These are phyloP conservation scores for Nomada fabriciana DNA, from an alignment of 2,888 invertebrate species.

Conservation along the genomic window DNA sequence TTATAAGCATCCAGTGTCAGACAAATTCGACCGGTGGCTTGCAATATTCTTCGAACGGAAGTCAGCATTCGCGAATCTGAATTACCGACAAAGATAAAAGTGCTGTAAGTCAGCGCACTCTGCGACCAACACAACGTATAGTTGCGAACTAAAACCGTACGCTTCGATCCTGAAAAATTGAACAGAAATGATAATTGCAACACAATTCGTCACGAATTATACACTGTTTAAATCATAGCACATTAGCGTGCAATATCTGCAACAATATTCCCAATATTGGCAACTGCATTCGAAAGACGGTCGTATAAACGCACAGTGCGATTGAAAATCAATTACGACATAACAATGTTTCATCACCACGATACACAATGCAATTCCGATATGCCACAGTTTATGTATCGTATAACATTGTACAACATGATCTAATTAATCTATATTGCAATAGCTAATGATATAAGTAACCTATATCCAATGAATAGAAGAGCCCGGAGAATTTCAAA, in stretches of 20 bases:
- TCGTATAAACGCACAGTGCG: constrained; percentile 7
- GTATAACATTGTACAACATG: neutral
- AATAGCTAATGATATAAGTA: constrained; percentile 9
- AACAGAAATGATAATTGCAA: neutral
- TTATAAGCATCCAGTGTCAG: neutral
- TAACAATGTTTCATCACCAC: constrained; percentile 23
- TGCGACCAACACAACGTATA: constrained; percentile 3
- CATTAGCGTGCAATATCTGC: neutral
- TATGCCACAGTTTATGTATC: neutral
- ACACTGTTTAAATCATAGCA: neutral
- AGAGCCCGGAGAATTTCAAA: constrained; percentile 6
- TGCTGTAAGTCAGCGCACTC: constrained; percentile 54
- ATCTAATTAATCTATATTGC: constrained; percentile 2
- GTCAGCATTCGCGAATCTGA: constrained; percentile 26
- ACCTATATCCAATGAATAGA: constrained; percentile 16
- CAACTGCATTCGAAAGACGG: constrained; percentile 21
- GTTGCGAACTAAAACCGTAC: constrained; percentile 21
- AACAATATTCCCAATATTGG: constrained; percentile 21
- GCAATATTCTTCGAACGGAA: constrained; percentile 1
- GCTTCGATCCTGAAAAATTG: neutral
- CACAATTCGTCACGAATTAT: neutral
- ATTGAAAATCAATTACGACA: constrained; percentile 25
- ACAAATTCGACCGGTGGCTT: neutral
- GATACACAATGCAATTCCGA: neutral
- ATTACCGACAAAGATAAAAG: constrained; percentile 53